These are phyloP conservation scores for Ooceraea biroi DNA, from an alignment of 1,140 invertebrate species.

Conservation along the genomic window DNA sequence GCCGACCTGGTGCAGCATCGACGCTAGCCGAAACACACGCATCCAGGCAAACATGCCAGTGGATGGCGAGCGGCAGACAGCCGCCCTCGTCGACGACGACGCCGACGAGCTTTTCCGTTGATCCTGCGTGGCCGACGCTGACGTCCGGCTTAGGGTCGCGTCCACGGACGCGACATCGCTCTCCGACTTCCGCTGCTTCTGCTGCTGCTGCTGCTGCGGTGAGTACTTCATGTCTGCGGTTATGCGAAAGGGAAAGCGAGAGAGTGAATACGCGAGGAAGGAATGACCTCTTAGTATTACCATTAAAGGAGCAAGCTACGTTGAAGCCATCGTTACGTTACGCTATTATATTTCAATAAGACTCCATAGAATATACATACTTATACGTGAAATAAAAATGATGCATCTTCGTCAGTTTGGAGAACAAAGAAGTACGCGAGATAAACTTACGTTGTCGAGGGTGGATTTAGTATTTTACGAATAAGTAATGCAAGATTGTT, in stretches of 20 bases:
- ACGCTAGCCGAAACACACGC: conserved; percentile 83
- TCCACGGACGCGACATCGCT: conserved; percentile 81
- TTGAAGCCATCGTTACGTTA: too few species aligned
- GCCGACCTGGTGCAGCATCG: conserved; percentile 82
- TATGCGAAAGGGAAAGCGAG: not conserved
- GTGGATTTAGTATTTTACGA: too few species aligned
- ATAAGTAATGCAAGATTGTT: too few species aligned
- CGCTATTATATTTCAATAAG: too few species aligned
- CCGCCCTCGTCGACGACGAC: conserved; percentile 67
- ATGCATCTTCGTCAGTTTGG: too few species aligned
- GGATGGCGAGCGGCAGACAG: conserved; percentile 71
- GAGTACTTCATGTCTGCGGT: conserved; percentile 83
- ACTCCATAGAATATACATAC: too few species aligned
- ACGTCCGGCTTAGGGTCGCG: conserved; percentile 73
- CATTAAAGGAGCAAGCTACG: too few species aligned
- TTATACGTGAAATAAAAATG: too few species aligned
- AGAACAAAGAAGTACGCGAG: too few species aligned
- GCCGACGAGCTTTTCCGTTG: conserved; percentile 65
- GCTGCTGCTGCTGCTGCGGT: conserved; percentile 83
- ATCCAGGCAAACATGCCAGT: conserved; percentile 85
- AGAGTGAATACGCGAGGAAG: not conserved
- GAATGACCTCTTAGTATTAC: not conserved
- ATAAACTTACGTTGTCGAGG: too few species aligned
- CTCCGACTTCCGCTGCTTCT: conserved; percentile 83
- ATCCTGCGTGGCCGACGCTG: conserved; percentile 45